Conservation (phyloP, 2,888 invertebrate species). For the Caenorhabditis sp. region DNA sequence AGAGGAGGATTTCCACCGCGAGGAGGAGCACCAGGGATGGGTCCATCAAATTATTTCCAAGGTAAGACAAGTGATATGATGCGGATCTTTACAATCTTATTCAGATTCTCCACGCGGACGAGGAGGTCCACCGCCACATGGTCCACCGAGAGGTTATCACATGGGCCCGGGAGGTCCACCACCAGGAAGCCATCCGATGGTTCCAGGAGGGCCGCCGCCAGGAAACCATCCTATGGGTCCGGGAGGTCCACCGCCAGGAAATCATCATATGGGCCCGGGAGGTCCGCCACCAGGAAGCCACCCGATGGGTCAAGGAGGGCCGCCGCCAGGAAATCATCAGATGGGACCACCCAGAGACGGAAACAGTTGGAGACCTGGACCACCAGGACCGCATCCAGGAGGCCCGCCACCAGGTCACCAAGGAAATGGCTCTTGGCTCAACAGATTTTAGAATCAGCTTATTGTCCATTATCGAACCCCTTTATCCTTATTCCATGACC, state of each 20-base stretch:
- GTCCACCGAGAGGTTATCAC: conserved; percentile 10
- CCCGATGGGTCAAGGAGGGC: neutral
- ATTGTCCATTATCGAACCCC: conserved; percentile 1
- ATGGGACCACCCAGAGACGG: conserved; percentile 3
- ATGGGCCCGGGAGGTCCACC: conserved; percentile 8
- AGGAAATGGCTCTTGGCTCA: conserved; percentile 6
- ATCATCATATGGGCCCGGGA: neutral
- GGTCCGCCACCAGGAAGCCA: neutral
- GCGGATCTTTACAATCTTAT: neutral
- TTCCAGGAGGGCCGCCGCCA: conserved; percentile 17
- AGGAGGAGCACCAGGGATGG: conserved; percentile 4
- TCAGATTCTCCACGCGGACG: conserved; percentile 38
- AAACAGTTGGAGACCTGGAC: conserved; percentile 3
- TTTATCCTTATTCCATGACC: conserved; percentile 22
- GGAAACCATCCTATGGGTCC: neutral
- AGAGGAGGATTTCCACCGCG: conserved; percentile 13
- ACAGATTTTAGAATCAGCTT: conserved; percentile 15
- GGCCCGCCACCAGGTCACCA: conserved; percentile 2
- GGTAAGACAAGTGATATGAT: neutral
- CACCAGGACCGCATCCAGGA: neutral
- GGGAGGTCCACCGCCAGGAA: conserved; percentile 1
- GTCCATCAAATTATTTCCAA: conserved; percentile 13
- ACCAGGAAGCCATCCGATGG: conserved; percentile 3
- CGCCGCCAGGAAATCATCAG: neutral
- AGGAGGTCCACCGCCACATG: conserved; percentile 25